Evolutionary conservation across 1,140 invertebrate species (phyloP), one percentile per base, ranked within the genome.

Genomic region (Apis cerana): DNA sequence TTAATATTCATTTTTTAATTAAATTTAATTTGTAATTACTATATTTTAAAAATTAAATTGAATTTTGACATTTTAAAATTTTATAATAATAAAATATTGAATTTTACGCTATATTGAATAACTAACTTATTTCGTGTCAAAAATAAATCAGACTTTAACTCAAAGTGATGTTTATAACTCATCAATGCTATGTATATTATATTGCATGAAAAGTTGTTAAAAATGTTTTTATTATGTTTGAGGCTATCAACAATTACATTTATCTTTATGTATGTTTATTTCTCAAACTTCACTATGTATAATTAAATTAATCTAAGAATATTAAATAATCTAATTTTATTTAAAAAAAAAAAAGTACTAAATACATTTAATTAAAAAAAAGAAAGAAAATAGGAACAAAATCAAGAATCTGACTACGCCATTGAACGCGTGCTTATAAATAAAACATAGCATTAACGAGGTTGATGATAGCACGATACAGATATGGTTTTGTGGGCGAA

Each of bases 381-480:
- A 19, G 56, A 54, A 23, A 12, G 9, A n/a, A 48, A 48, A 56
- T 19, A 33, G 9, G 5, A 19, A 11, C 27, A 21, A 23, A n/a
- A 61, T 33, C 21, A 19, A 54, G 9, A 23, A 12, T 65, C 69
- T 33, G 78, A 72, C 78, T 21, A 65, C 58, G 19, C 8, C 69
- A 19, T 43, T 58, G 61, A 50, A 58, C 70, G 21, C 23, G 13
- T 23, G 72, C 64, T 76, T 82, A 43, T 76, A 50, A 76, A 76
- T 82, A 3, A 68, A 68, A 59, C 23, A 27, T 54, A 43, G 11
- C 80, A 15, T 23, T 68, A 70, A 69, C 43, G 67, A 72, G 69
- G 48, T 72, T 48, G 74, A 76, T 76, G 74, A 33, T 72, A 52
- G 48, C 58, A 21, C 80, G 80, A 82, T 62, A 76, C 68, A 56